phyloP scores from a whole-genome alignment of 35 echinoderm and acorn worm species.

The Apostichopus californicus region DNA sequence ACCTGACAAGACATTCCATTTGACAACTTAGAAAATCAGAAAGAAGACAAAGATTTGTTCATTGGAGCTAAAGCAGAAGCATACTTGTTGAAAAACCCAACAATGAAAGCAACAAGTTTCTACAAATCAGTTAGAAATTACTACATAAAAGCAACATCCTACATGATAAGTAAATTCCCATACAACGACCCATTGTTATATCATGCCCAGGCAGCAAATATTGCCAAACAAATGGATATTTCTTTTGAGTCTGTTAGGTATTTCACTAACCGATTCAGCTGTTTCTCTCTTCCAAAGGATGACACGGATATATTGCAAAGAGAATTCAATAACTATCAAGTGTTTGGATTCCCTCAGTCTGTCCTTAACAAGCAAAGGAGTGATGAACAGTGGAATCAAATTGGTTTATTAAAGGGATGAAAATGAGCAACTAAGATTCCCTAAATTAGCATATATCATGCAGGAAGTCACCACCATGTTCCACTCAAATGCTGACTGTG shows the following conservation, averaged over 20 bases:
- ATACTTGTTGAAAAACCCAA: not conserved
- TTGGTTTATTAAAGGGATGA: constrained; percentile 10
- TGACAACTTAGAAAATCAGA: constrained; percentile 1
- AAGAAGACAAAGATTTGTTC: constrained; percentile 12
- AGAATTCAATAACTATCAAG: constrained; percentile 33
- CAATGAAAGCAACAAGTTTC: constrained; percentile 8
- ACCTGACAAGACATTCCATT: not conserved
- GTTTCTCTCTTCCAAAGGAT: not conserved
- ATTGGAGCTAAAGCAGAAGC: constrained; percentile 21
- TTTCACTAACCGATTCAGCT: not conserved
- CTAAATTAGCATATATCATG: constrained; percentile 12
- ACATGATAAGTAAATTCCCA: constrained; percentile 25
- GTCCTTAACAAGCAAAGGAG: constrained; percentile 3
- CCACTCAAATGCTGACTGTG: constrained; percentile 5
- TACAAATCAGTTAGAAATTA: constrained; percentile 20
- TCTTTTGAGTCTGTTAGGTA: constrained; percentile 46
- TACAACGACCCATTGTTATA: constrained; percentile 33
- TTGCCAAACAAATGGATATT: constrained; percentile 5
- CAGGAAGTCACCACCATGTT: constrained; percentile 13
- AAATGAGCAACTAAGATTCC: not conserved
- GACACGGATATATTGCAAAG: constrained; percentile 4
- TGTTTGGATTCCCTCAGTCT: not conserved
- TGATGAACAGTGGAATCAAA: constrained; percentile 25
- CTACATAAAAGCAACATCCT: constrained; percentile 24
- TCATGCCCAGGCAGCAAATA: constrained; percentile 30